Evolutionary conservation across 2,113 vertebrate species (phyloP).

Genomic region (Vulpes ferrilata): DNA sequence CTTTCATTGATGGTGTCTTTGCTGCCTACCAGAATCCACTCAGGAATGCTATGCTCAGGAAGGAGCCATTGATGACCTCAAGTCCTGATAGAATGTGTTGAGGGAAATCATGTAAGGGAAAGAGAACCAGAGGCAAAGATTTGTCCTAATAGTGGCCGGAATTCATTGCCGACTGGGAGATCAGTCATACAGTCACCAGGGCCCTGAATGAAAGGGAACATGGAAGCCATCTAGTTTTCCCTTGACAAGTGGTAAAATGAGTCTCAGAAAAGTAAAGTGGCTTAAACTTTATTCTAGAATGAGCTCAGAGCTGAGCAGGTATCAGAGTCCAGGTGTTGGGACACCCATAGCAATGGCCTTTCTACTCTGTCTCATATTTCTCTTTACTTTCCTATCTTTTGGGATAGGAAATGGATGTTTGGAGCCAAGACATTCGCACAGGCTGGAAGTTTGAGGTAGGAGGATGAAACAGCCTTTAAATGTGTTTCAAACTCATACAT

Average conservation of each 20-base stretch:
- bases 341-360: neutral
- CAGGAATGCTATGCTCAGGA: neutral
- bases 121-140: neutral
- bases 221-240: neutral
- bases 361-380: accelerated
- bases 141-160: neutral
- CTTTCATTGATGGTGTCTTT: neutral
- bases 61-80: neutral
- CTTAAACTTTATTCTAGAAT: neutral
- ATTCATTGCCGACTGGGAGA: neutral
- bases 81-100: neutral
- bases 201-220: neutral
- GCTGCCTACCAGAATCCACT: neutral
- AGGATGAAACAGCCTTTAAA: neutral
- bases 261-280: neutral
- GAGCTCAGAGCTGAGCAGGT: neutral
- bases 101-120: neutral
- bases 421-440: neutral
- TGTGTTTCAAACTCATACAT: neutral
- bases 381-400: no score
- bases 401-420: neutral
- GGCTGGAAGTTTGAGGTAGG: neutral
- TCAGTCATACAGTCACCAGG: neutral
- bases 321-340: neutral
- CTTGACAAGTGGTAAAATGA: neutral